Evolutionary conservation across 1,140 invertebrate genomes (phyloP).

Genomic region (Drosophila takahashii): DNA sequence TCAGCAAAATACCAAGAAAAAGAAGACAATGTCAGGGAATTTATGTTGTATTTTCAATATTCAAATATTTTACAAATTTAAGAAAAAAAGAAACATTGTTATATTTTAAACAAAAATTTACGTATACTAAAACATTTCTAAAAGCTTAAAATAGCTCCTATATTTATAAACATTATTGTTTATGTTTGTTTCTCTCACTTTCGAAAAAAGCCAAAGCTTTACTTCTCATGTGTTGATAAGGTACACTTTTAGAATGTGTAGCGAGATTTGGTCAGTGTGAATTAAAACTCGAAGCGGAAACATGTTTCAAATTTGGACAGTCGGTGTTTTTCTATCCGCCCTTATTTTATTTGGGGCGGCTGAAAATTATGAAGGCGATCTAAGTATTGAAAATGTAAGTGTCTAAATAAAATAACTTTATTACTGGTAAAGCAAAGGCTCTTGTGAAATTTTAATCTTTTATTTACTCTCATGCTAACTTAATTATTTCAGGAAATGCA

Average conservation of each 20-base stretch:
- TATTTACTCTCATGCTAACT: not conserved
- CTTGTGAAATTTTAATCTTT: not conserved
- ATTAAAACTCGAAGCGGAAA: not conserved
- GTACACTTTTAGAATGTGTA: not conserved
- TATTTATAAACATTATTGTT: too few relatives aligned
- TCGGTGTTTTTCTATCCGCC: not conserved
- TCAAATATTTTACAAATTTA: too few relatives aligned
- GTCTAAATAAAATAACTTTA: not conserved
- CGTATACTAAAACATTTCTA: too few relatives aligned
- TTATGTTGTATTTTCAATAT: not conserved
- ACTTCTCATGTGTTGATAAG: not conserved
- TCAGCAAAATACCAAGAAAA: conserved; percentile 23
- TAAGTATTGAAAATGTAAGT: not conserved
- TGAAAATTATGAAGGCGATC: not conserved
- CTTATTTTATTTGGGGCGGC: not conserved
- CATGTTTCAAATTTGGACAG: not conserved
- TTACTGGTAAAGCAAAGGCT: too few relatives aligned
- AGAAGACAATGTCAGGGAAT: conserved; percentile 3
- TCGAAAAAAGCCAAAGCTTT: too few relatives aligned
- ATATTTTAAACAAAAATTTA: too few relatives aligned
- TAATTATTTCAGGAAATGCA: not conserved
- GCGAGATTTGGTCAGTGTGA: not conserved
- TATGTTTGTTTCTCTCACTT: too few relatives aligned
- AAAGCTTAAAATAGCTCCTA: too few relatives aligned
- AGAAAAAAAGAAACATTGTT: too few relatives aligned